Evolutionary conservation across 2,888 invertebrate genomes (phyloP), one percentile per base, ranked within the genome.

Genomic region (Heliothis peltigera): DNA sequence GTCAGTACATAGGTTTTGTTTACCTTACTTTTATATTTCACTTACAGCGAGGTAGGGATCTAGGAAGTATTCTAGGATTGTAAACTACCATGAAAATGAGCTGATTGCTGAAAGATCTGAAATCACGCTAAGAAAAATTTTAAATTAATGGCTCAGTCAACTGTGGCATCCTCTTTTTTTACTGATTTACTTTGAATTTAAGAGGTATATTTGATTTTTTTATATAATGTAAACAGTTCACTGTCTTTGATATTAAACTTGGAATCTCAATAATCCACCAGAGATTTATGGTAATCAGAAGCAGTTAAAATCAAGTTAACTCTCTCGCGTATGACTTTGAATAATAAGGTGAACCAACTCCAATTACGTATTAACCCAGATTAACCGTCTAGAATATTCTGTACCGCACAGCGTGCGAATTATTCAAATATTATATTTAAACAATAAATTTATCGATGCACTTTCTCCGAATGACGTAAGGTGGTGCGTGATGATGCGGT

Each of bases 401-500:
- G 59, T n/a, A 61, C 43, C n/a, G 39, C 21, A n/a, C 39, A 67
- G 70, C 64, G 77, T 76, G 61, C 67, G 58, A 76, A 72, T 77
- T 70, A 71, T 75, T 79, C 75, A 70, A 77, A 82, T 73, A 73
- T 77, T 66, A 80, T 79, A 75, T 79, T 78, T 56, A 76, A 77
- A 85, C 84, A 87, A 86, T 84, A 86, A 83, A 82, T 84, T 84
- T 43, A 88, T 88, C 85, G 87, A 90, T 90, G 89, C 88, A 87
- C 94, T 94, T 94, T 94, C 93, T 86, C 89, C 84, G 48, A 39
- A 77, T 92, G 90, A 92, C 86, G 90, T 84, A 93, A 93, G 78
- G 32, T 66, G 71, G 75, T 84, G 88, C 86, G 88, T 87, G 91
- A 87, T 86, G 87, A 85, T 89, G 88, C 84, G 88, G 87, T 84